Base-by-base conservation (phyloP, 2,113 vertebrate species). In the Clupea harengus region DNA sequence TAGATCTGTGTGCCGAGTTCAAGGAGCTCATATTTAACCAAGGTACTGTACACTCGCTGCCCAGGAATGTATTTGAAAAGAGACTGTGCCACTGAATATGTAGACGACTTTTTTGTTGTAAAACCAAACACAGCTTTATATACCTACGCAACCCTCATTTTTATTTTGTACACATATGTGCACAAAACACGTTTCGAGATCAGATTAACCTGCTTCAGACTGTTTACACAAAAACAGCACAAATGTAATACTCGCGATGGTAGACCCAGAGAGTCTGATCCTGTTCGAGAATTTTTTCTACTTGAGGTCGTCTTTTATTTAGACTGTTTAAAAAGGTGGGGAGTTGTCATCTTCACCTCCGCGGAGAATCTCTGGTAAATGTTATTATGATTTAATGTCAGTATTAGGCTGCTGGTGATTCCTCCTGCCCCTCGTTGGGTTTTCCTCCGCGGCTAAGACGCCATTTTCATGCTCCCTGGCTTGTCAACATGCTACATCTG, bases 401-500 rank as follows among this genome's bases (percentile, higher is more conserved):
- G 8, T 28, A 28, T 54, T 25, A 72, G 64, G 64, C 64, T 72
- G 64, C 64, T 9, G n/a, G 64, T 28, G n/a, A 32, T 32, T 28
- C 72, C 52, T 15, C 22, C 28, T 64, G 32, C 60, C 78, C 52
- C 81, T 81, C 15, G 52, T 28, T 81, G 49, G 52, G 46, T 64
- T 85, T 57, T 78, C 80, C 67, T 45, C 80, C 89, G 32, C 85
- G 44, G 83, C 81, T 54, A 25, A 81, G 64, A 9, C 11, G 25
- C 10, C n/a, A 10, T 72, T 72, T 13, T 72, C n/a, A 28, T 28
- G 57, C 44, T 50, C 78, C 28, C 46, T 83, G 49, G 82, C 67
- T 89, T 85, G 86, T 85, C 83, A 81, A 85, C 72, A 86, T 81
- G 44, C 57, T 84, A 64, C 82, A 83, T 90, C 78, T 87, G 87